Evolutionary conservation across 2,797 vertebrate species (phyloP).

Genomic region (Epinephelus malabaricus): DNA sequence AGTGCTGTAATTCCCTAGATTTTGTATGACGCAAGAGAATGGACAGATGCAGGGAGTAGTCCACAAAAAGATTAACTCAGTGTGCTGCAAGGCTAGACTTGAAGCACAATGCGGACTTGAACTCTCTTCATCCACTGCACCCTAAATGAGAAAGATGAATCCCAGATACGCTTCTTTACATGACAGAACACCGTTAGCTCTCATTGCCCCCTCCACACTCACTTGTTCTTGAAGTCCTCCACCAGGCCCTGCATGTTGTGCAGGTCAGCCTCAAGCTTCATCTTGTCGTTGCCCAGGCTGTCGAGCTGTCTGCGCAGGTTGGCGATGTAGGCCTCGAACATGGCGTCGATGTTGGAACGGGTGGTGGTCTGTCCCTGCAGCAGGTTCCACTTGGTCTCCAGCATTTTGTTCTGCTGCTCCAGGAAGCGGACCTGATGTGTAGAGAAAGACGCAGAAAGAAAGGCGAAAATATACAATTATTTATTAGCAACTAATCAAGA

Average conservation of each 20-base stretch:
- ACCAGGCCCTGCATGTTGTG: slow-evolving; percentile 94
- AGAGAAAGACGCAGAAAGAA: background rate
- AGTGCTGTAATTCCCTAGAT: slow-evolving; percentile 69
- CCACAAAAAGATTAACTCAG: slow-evolving; percentile 28
- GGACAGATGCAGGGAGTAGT: slow-evolving; percentile 76
- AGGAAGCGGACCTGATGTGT: slow-evolving; percentile 91
- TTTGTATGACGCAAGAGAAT: slow-evolving; percentile 61
- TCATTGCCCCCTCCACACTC: slow-evolving; percentile 61
- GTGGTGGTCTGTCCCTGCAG: slow-evolving; percentile 91
- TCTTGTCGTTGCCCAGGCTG: slow-evolving; percentile 87
- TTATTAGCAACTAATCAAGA: background rate
- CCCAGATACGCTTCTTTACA: background rate
- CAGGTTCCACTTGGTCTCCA: slow-evolving; percentile 95
- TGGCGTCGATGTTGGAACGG: slow-evolving; percentile 88
- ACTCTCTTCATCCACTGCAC: background rate
- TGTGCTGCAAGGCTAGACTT: background rate
- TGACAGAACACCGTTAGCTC: background rate
- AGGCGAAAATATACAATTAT: background rate
- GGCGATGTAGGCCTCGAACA: slow-evolving; percentile 91
- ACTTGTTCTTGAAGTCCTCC: slow-evolving; percentile 97
- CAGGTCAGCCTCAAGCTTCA: slow-evolving; percentile 91
- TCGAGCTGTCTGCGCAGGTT: slow-evolving; percentile 91
- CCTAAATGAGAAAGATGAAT: slow-evolving; percentile 3
- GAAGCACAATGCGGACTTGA: background rate
- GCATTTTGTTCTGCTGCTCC: slow-evolving; percentile 97